Conservation (phyloP, 64 coral and sea anemone genomes). For the Acropora yongei region DNA sequence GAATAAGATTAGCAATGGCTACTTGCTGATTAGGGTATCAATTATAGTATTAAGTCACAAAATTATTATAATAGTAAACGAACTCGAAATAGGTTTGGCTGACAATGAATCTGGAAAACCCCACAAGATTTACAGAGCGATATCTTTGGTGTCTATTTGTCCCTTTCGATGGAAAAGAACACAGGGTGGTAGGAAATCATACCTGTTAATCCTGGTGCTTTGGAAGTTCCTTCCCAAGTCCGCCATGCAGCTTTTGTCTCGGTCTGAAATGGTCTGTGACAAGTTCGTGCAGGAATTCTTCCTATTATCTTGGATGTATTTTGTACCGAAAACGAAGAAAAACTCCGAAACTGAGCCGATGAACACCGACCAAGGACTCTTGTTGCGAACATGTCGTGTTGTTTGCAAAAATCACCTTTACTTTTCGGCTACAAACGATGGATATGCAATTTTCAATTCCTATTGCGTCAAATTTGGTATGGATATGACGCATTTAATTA, state of each 20-base stretch:
- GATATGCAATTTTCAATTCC: neutral
- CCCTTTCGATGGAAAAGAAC: neutral
- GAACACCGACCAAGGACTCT: slow-evolving; percentile 58
- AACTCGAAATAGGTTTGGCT: too few relatives aligned
- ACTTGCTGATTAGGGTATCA: too few relatives aligned
- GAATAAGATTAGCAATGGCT: too few relatives aligned
- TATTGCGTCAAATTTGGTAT: neutral
- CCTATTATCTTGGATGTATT: neutral
- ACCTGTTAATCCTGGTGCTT: slow-evolving; percentile 94
- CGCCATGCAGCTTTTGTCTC: slow-evolving; percentile 85
- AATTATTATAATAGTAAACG: too few relatives aligned
- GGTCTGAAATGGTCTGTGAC: slow-evolving; percentile 77
- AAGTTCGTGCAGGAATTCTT: slow-evolving; percentile 11
- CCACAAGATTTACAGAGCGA: too few relatives aligned
- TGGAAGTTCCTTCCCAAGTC: slow-evolving; percentile 88
- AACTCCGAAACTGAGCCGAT: slow-evolving; percentile 38
- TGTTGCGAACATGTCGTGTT: slow-evolving; percentile 44
- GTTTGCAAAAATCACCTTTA: neutral
- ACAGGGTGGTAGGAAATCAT: neutral
- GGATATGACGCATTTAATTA: too few relatives aligned
- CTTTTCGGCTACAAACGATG: neutral
- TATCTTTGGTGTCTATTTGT: too few relatives aligned
- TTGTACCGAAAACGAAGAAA: slow-evolving; percentile 28
- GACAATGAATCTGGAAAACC: too few relatives aligned
- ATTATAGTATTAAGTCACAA: too few relatives aligned